Conservation (phyloP, 2,113 vertebrate genomes). For the Lycaon pictus region DNA sequence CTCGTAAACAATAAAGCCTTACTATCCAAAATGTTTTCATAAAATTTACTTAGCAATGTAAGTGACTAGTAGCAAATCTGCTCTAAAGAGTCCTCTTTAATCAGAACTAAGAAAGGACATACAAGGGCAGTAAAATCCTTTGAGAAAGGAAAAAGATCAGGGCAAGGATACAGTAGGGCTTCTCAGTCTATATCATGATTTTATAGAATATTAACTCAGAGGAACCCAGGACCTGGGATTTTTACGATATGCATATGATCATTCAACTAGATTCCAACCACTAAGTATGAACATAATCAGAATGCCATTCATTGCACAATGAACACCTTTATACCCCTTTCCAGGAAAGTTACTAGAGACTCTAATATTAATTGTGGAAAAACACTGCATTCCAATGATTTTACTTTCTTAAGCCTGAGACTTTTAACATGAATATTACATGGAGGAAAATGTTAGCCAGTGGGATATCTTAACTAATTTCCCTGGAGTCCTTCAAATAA, state of each 20-base stretch:
- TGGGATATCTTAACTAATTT: constrained; percentile 55
- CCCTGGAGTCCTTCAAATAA: constrained; percentile 56
- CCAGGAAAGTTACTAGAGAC: constrained; percentile 28
- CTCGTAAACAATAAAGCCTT: not conserved
- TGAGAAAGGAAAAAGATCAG: constrained; percentile 13
- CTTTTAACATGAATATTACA: constrained; percentile 57
- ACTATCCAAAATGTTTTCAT: constrained; percentile 18
- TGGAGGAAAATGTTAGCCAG: constrained; percentile 57
- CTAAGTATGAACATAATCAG: not conserved
- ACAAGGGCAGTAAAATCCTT: not conserved
- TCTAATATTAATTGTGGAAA: constrained; percentile 62
- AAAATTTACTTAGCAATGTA: not conserved
- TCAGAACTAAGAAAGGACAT: not conserved
- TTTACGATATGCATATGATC: not conserved
- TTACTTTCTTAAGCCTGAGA: constrained; percentile 55
- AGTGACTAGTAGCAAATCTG: constrained; percentile 21
- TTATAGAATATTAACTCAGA: constrained; percentile 44
- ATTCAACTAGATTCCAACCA: not conserved
- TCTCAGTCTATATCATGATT: constrained; percentile 12
- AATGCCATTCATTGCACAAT: constrained; percentile 2
- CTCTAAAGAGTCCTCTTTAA: not conserved
- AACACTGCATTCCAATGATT: not conserved
- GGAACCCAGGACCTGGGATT: not conserved
- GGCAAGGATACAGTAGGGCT: not conserved
- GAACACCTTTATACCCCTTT: constrained; percentile 33